A percentile compares a stretch with the other conserved stretches of the same genome.
phyloP scores from a whole-genome alignment of 2,113 vertebrate species.

The Festucalex cinctus region DNA sequence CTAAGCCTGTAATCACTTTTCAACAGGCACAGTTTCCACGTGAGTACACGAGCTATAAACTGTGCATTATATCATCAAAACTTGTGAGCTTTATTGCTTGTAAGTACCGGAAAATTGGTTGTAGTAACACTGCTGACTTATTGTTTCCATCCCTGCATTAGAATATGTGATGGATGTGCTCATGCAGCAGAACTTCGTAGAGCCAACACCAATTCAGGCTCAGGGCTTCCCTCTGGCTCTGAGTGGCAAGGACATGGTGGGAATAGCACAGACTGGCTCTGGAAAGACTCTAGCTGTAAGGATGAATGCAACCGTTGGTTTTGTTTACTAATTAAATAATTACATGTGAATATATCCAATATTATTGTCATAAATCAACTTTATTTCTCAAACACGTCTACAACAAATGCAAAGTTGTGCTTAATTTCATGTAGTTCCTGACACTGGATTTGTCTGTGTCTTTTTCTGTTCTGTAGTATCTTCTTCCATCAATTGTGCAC shows the following conservation, averaged over 20 bases:
- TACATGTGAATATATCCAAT: neutral
- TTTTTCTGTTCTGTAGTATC: constrained; percentile 74
- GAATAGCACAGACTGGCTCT: constrained; percentile 97
- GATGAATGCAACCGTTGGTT: neutral
- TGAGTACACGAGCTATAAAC: constrained; percentile 68
- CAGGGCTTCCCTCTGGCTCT: constrained; percentile 94
- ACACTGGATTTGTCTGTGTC: neutral
- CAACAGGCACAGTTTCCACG: constrained; percentile 94
- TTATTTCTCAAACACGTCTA: neutral
- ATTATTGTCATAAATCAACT: neutral
- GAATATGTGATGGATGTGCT: constrained; percentile 95
- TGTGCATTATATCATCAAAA: neutral
- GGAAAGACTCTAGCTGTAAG: constrained; percentile 94
- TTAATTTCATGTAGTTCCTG: neutral
- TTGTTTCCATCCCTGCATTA: constrained; percentile 45
- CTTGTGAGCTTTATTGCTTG: neutral
- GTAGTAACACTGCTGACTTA: neutral
- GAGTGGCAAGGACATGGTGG: constrained; percentile 96
- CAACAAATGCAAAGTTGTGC: neutral
- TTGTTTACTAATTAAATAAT: neutral
- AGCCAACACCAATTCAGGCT: constrained; percentile 94
- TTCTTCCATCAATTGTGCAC: constrained; percentile 95
- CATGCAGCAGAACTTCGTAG: constrained; percentile 91
- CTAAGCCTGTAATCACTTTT: constrained; percentile 85
- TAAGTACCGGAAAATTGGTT: neutral